phyloP scores from a whole-genome alignment of 2,113 vertebrate genomes.

The Trichomycterus rosablanca region DNA sequence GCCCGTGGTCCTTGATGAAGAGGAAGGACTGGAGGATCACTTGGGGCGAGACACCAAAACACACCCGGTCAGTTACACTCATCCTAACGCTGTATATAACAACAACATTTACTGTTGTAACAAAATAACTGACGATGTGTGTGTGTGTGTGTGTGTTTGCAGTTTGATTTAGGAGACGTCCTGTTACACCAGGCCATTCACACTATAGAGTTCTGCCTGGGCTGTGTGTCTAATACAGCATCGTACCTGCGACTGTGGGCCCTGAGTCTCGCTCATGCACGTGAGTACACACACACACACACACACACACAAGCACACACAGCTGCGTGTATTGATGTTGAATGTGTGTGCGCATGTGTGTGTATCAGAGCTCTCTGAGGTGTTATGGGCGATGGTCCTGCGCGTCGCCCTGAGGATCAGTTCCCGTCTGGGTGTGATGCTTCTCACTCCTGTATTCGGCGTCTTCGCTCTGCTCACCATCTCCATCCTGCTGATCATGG shows the following conservation, averaged over 20 bases:
- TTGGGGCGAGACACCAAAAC: constrained; percentile 61
- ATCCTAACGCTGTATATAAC: neutral
- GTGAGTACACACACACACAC: constrained; percentile 67
- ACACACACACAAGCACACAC: neutral
- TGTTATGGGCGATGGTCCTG: constrained; percentile 94
- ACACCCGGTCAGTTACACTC: constrained; percentile 71
- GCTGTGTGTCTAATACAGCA: constrained; percentile 94
- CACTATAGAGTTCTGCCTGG: constrained; percentile 93
- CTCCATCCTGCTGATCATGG: constrained; percentile 92
- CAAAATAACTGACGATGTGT: neutral
- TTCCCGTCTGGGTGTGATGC: constrained; percentile 64
- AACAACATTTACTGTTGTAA: neutral
- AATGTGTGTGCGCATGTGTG: constrained; percentile 3
- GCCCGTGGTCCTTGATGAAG: constrained; percentile 77
- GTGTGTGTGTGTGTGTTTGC: constrained; percentile 20
- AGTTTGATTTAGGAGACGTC: constrained; percentile 86
- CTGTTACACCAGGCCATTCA: constrained; percentile 90
- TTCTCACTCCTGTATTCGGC: constrained; percentile 76
- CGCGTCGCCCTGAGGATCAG: constrained; percentile 79
- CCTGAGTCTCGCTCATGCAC: constrained; percentile 91
- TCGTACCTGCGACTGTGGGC: constrained; percentile 97
- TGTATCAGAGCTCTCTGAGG: constrained; percentile 84
- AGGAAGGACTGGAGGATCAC: constrained; percentile 73
- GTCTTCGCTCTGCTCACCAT: constrained; percentile 82
- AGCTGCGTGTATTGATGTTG: no score